These are phyloP conservation scores for Ypsolopha scabrella DNA, from an alignment of 2,888 invertebrate genomes.

Conservation along the genomic window DNA sequence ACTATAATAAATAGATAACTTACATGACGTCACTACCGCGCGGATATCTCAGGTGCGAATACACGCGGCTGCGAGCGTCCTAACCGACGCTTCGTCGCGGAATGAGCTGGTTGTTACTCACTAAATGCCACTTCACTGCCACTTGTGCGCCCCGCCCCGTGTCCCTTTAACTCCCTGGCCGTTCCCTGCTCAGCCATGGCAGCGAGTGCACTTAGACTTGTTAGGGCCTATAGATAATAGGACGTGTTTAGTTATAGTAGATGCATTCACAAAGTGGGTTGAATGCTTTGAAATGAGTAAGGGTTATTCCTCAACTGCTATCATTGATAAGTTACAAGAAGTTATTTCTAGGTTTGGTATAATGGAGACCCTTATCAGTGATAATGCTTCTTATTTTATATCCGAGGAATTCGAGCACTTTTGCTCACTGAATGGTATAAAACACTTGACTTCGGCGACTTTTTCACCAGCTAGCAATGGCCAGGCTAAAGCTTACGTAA, in stretches of 20 bases:
- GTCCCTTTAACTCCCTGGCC: too few relatives aligned
- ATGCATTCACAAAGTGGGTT: conserved; percentile 10
- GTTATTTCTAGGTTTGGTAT: conserved; percentile 10
- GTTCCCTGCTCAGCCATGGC: too few relatives aligned
- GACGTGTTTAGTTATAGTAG: conserved; percentile 5
- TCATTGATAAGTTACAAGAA: conserved; percentile 7
- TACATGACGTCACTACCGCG: too few relatives aligned
- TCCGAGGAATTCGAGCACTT: conserved; percentile 5
- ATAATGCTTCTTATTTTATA: conserved; percentile 5
- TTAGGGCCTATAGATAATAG: conserved; percentile 3
- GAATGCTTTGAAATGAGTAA: conserved; percentile 6
- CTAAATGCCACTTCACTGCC: too few relatives aligned
- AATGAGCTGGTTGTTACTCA: too few relatives aligned
- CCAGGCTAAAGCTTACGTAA: conserved; percentile 3
- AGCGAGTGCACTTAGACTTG: not conserved
- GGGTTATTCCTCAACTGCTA: not conserved
- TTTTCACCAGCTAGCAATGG: conserved; percentile 8
- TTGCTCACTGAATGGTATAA: conserved; percentile 4
- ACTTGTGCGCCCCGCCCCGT: too few relatives aligned
- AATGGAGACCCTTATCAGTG: not conserved
- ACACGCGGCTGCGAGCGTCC: too few relatives aligned
- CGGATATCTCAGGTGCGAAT: too few relatives aligned
- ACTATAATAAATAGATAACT: too few relatives aligned
- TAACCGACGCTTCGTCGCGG: too few relatives aligned
- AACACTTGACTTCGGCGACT: conserved; percentile 4